These are phyloP conservation scores for Loris lydekkerianus DNA, from an alignment of 2,797 vertebrate genomes.

Conservation along the genomic window DNA sequence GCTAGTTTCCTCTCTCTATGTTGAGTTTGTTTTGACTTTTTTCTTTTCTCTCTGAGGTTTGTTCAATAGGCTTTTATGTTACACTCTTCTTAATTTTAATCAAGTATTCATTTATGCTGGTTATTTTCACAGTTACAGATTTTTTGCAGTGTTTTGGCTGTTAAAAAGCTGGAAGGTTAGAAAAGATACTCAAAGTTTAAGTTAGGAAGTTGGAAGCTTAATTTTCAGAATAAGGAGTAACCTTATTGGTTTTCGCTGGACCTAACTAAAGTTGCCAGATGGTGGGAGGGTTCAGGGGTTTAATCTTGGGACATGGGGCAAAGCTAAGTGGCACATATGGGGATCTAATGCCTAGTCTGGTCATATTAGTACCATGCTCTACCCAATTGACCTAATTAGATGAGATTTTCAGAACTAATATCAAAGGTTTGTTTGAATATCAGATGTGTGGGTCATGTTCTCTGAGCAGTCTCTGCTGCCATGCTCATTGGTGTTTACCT, in stretches of 20 bases:
- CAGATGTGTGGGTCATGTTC: constrained; percentile 46
- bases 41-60: constrained; percentile 21
- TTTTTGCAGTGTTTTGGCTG: constrained; percentile 40
- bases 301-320: constrained; percentile 63
- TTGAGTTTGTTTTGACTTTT: constrained; percentile 65
- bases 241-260: not conserved
- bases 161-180: constrained; percentile 37
- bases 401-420: constrained; percentile 67
- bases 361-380: constrained; percentile 29
- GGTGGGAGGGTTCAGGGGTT: constrained; percentile 59
- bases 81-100: constrained; percentile 67
- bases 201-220: not conserved
- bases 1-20: not conserved
- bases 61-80: constrained; percentile 60
- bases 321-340: constrained; percentile 40
- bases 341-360: constrained; percentile 30
- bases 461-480: not conserved
- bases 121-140: constrained; percentile 41
- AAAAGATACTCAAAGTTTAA: constrained; percentile 24
- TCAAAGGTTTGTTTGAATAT: constrained; percentile 45
- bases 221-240: not conserved
- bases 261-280: constrained; percentile 63
- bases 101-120: constrained; percentile 57
- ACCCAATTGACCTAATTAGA: constrained; percentile 78
- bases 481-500: constrained; percentile 38